A percentile compares a stretch with the other conserved stretches of the same genome.
phyloP scores from a whole-genome alignment of 2,797 vertebrate genomes.

The Anguilla marmorata region DNA sequence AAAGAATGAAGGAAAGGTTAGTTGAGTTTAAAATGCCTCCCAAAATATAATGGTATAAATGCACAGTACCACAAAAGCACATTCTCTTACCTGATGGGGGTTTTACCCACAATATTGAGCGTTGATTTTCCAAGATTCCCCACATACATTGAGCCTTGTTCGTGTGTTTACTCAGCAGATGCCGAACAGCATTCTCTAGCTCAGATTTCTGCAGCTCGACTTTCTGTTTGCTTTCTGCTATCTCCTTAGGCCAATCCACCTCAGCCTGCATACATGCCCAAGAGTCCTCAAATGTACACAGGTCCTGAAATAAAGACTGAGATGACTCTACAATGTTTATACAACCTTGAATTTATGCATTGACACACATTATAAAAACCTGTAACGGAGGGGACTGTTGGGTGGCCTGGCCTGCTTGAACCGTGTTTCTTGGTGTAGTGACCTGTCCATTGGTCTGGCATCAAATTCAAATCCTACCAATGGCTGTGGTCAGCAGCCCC shows the following conservation, averaged over 20 bases:
- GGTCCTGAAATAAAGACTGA: constrained; percentile 4
- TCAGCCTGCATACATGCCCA: background rate
- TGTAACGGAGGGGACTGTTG: background rate
- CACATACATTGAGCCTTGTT: fast-evolving
- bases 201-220: fast-evolving
- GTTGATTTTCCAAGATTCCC: fast-evolving
- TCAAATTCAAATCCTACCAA: background rate
- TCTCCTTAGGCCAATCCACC: constrained; percentile 17
- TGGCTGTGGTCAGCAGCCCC: background rate
- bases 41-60: background rate
- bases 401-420: background rate
- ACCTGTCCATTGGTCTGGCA: background rate
- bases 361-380: background rate
- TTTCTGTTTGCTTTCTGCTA: fast-evolving
- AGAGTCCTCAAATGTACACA: constrained; percentile 9
- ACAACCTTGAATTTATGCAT: background rate
- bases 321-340: background rate
- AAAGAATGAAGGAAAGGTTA: background rate
- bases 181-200: constrained; percentile 41
- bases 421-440: background rate
- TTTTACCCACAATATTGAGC: background rate
- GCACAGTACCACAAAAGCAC: background rate
- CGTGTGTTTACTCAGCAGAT: constrained; percentile 28
- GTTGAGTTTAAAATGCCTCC: background rate
- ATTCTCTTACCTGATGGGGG: constrained; percentile 48